These are phyloP conservation scores for Acipenser transmontanus DNA, from an alignment of 2,797 vertebrate genomes.

Conservation along the genomic window DNA sequence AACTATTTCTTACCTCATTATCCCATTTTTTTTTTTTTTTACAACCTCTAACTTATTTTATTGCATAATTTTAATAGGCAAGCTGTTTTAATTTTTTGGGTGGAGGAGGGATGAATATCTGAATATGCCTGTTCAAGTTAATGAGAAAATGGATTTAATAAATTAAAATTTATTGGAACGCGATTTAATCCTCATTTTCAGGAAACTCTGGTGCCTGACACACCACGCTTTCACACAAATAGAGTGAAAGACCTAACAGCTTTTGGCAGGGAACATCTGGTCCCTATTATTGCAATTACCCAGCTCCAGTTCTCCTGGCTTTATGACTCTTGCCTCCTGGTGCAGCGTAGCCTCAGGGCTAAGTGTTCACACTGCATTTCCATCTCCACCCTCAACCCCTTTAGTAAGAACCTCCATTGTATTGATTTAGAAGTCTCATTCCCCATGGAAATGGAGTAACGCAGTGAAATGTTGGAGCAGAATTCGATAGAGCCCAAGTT, in stretches of 20 bases:
- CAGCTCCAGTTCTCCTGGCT: not conserved
- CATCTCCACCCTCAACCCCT: no score
- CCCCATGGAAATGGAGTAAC: no score
- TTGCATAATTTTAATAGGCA: constrained; percentile 6
- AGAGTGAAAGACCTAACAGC: constrained; percentile 21
- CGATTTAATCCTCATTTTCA: constrained; percentile 14
- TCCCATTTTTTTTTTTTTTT: constrained; percentile 9
- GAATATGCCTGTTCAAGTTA: constrained; percentile 11
- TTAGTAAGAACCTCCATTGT: no score
- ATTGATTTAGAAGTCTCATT: no score
- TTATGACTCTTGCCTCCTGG: constrained; percentile 1
- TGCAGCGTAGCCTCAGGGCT: constrained; percentile 5
- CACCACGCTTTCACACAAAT: constrained; percentile 23
- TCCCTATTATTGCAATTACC: constrained; percentile 23
- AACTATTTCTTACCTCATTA: constrained; percentile 15
- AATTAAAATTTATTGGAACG: constrained; percentile 27
- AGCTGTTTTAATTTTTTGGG: constrained; percentile 5
- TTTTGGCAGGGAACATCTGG: constrained; percentile 28
- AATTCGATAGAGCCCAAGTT: no score
- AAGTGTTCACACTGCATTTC: no score
- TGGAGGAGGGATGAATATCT: constrained; percentile 11
- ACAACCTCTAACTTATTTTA: not conserved
- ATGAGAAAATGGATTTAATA: constrained; percentile 23
- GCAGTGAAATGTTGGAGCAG: no score
- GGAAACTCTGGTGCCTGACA: constrained; percentile 20